These are phyloP conservation scores for Aegotheles bennettii DNA, from an alignment of 2,113 vertebrate species.

Conservation along the genomic window DNA sequence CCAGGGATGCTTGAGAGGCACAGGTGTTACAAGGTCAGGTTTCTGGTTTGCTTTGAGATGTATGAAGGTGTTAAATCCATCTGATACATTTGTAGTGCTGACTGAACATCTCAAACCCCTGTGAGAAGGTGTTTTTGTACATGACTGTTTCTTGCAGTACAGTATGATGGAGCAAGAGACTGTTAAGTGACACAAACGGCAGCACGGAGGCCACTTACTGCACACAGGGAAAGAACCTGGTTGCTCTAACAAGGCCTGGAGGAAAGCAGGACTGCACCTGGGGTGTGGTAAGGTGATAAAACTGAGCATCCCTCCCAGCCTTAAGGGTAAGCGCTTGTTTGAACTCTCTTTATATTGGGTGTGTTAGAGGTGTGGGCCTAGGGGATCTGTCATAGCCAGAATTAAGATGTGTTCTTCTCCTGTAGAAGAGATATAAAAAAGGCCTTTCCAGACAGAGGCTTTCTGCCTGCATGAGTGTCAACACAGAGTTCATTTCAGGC, in stretches of 20 bases:
- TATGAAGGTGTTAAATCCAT: not conserved
- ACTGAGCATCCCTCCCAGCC: constrained; percentile 27
- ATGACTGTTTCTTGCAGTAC: not conserved
- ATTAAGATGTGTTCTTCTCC: constrained; percentile 9
- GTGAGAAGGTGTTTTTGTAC: not conserved
- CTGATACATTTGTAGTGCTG: not conserved
- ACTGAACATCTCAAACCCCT: not conserved
- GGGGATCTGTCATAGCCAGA: constrained; percentile 28
- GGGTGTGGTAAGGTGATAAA: constrained; percentile 27
- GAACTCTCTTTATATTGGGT: constrained; percentile 12
- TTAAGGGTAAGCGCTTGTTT: constrained; percentile 22
- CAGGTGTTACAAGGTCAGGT: not conserved
- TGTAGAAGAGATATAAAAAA: constrained; percentile 4
- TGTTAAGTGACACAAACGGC: not conserved
- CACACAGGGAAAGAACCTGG: not conserved
- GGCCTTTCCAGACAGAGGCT: constrained; percentile 5
- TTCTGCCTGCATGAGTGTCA: not conserved
- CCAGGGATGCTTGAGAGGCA: not conserved
- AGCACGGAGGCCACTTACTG: accelerated
- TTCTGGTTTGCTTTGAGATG: not conserved
- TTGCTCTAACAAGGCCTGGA: constrained; percentile 18
- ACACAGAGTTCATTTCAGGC: constrained; percentile 43
- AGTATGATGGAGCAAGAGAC: not conserved
- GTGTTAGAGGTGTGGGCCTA: constrained; percentile 10
- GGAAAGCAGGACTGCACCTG: not conserved